Evolutionary conservation across 2,113 vertebrate species (phyloP), one percentile per base, ranked within the genome.

Genomic region (Sus scrofa): DNA sequence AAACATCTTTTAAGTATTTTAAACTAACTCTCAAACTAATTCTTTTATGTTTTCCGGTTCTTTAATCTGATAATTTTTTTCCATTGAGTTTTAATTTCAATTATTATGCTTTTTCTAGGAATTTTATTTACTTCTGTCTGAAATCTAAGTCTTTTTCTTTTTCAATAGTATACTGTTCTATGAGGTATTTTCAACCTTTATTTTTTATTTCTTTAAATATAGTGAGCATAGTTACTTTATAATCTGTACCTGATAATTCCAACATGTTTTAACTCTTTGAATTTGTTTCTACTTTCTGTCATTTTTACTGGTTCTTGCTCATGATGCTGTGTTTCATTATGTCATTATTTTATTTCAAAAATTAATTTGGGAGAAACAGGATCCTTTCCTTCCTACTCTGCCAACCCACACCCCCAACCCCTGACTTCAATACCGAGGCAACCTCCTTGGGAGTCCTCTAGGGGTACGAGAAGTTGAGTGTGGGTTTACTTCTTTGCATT

Each of bases 291-390:
- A 20, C 22, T 83, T 96, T 87, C 16, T 90, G 2, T 77, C 92
- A 9, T 22, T 91, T 94, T 77, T 89, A 37, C 37, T 95, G 39
- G 44, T 96, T 89, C 37, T 92, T 96, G 52, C n/a, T 93, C 4
- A 50, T 70, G 30, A 90, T 92, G 39, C 14, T 13, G 67, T 90
- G 52, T 83, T 78, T 87, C 20, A 74, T 83, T 86, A 34, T 90
- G 27, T 86, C 26, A 73, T 84, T 84, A n/a, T 89, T 96, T 92
- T 60, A 50, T 94, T 94, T 86, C 68, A 83, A 91, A 60, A 70
- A 68, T 85, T 95, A 70, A 68, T 71, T 65, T 60, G 56, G 56
- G 56, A 22, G 63, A 24, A 91, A 24, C 24, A 84, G 20, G 26
- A 44, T 87, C 58, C 74, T 79, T 39, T 60, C 52, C 30, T n/a